Conservation (phyloP, 53 echinoderm and acorn worm genomes). For the Echinometra lucunter region DNA sequence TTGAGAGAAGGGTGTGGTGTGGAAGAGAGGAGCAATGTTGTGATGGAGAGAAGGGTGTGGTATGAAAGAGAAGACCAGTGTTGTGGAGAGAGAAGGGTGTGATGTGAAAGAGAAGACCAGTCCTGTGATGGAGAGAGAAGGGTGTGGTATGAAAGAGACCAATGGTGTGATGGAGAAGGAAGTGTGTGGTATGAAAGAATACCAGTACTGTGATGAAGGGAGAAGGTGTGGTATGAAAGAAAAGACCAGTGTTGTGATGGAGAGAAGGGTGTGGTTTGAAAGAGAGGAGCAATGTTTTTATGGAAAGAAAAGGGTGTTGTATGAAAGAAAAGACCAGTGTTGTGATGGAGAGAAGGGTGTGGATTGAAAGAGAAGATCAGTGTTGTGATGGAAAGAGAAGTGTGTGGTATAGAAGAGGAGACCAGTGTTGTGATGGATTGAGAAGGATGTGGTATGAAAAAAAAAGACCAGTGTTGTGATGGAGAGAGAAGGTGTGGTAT, state of each 20-base stretch:
- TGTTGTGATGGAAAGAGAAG: not conserved
- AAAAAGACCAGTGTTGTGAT: not conserved
- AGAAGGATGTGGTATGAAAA: not conserved
- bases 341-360: slow-evolving; percentile 30
- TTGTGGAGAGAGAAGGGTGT: not conserved
- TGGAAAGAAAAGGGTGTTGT: not conserved
- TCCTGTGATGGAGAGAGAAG: not conserved
- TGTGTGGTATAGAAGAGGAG: not conserved
- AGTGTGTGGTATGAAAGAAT: not conserved
- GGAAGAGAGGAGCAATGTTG: not conserved
- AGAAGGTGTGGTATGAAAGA: not conserved
- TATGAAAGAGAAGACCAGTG: not conserved
- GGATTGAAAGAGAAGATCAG: not conserved
- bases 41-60: slow-evolving; percentile 14
- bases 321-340: slow-evolving; percentile 9
- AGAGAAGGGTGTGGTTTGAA: not conserved
- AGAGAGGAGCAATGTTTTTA: not conserved
- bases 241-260: not conserved
- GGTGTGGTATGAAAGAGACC: not conserved
- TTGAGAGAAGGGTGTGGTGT: not conserved
- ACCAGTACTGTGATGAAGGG: not conserved
- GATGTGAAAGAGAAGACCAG: not conserved
- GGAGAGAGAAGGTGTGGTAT: not conserved
- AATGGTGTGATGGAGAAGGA: not conserved
- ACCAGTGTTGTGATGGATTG: not conserved